Evolutionary conservation across 2,113 vertebrate genomes (phyloP).

Genomic region (Odocoileus virginianus): DNA sequence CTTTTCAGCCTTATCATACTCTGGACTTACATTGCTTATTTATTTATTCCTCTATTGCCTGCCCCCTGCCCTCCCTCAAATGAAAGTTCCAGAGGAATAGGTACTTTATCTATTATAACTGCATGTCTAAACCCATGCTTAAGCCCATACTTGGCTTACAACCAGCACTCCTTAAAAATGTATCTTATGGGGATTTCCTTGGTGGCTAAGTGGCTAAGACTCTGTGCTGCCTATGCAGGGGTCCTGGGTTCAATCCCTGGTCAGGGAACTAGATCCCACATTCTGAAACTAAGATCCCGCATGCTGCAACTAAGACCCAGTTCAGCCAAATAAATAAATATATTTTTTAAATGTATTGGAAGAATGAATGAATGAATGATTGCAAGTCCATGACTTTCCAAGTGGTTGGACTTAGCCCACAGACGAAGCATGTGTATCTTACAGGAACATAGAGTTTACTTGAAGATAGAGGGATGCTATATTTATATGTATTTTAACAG

Average conservation of each 20-base stretch:
- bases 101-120: background rate
- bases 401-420: background rate
- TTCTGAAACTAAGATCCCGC: fast-evolving
- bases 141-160: background rate
- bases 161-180: background rate
- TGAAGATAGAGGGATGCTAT: background rate
- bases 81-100: background rate
- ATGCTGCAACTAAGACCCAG: background rate
- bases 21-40: background rate
- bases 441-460: background rate
- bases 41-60: background rate
- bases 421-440: background rate
- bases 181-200: background rate
- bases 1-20: background rate
- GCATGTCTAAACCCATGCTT: background rate
- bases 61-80: fast-evolving
- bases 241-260: background rate
- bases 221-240: background rate
- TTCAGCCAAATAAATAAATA: background rate
- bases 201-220: background rate
- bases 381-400: background rate
- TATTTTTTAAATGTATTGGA: background rate
- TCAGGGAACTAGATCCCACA: background rate
- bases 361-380: background rate
- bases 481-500: background rate